phyloP scores from a whole-genome alignment of 2,113 vertebrate species.

The Corythoichthys intestinalis region DNA sequence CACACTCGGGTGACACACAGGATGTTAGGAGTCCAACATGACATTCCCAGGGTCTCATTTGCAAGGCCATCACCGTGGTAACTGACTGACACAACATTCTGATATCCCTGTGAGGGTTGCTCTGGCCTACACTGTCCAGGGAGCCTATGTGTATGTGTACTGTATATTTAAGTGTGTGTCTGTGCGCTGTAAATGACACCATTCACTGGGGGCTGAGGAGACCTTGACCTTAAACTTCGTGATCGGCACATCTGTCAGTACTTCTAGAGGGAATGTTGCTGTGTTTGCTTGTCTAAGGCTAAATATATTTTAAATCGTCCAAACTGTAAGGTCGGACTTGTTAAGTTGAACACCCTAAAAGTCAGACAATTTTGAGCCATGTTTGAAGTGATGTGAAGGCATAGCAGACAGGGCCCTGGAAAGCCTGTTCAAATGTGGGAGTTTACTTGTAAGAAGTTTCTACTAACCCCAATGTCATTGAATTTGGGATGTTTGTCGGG shows the following conservation, averaged over 20 bases:
- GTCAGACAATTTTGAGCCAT: background rate
- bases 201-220: constrained; percentile 28
- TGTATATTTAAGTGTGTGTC: constrained; percentile 3
- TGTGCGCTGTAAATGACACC: constrained; percentile 12
- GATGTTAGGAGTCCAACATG: constrained; percentile 63
- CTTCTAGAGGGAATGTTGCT: constrained; percentile 27
- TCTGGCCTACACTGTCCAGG: constrained; percentile 43
- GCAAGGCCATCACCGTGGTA: constrained; percentile 57
- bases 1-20: constrained; percentile 57
- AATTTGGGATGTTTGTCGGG: too few relatives aligned
- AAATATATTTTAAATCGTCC: background rate
- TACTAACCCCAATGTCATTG: too few relatives aligned
- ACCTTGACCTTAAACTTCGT: constrained; percentile 34
- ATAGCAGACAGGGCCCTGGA: too few relatives aligned
- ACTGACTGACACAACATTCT: constrained; percentile 65
- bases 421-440: background rate
- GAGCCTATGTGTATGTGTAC: constrained; percentile 22
- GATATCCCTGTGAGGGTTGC: constrained; percentile 54
- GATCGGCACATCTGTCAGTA: constrained; percentile 43
- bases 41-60: constrained; percentile 69
- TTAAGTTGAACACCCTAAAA: background rate
- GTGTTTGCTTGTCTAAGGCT: constrained; percentile 11
- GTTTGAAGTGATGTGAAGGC: too few relatives aligned
- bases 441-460: too few relatives aligned
- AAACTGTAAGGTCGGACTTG: background rate